A percentile compares a stretch with the other conserved stretches of the same genome.
These are phyloP conservation scores for Andrena cerasifolii DNA, from an alignment of 1,140 invertebrate genomes.

Conservation along the genomic window DNA sequence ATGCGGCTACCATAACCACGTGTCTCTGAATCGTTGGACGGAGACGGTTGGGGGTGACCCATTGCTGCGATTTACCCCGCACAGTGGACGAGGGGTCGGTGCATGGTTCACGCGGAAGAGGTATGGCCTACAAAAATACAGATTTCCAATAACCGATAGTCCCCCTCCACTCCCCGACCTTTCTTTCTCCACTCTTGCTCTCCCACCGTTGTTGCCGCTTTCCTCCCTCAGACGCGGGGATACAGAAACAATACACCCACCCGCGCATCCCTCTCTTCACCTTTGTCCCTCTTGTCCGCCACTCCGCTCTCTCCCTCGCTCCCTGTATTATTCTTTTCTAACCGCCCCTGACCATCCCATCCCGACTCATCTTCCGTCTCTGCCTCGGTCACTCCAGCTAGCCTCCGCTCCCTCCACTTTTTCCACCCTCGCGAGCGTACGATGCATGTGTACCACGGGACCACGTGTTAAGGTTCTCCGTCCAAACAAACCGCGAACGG, in stretches of 20 bases:
- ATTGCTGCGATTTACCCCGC: constrained; percentile 67
- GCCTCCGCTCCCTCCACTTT: constrained; percentile 29
- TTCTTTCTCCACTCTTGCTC: constrained; percentile 29
- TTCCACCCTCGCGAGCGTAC: constrained; percentile 32
- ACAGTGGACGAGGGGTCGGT: constrained; percentile 23
- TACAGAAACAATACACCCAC: constrained; percentile 72
- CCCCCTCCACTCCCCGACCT: constrained; percentile 30
- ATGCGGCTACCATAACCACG: constrained; percentile 47
- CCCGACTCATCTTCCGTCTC: constrained; percentile 51
- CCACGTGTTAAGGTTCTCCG: constrained; percentile 73
- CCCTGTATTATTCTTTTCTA: constrained; percentile 50
- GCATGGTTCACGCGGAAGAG: constrained; percentile 61
- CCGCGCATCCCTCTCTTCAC: constrained; percentile 21
- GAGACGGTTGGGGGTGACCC: constrained; percentile 71
- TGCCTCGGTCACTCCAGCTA: constrained; percentile 18
- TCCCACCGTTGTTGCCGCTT: constrained; percentile 2
- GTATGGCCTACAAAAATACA: constrained; percentile 79
- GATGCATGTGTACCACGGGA: constrained; percentile 70
- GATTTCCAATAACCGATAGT: constrained; percentile 80
- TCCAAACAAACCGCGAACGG: constrained; percentile 69
- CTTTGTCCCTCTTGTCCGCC: constrained; percentile 23
- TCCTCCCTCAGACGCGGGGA: constrained; percentile 38
- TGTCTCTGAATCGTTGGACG: constrained; percentile 60
- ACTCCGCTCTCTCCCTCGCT: constrained; percentile 28
- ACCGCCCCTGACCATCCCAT: constrained; percentile 43